Evolutionary conservation across 2,888 invertebrate species (phyloP).

Genomic region (Spilosoma lubricipeda): DNA sequence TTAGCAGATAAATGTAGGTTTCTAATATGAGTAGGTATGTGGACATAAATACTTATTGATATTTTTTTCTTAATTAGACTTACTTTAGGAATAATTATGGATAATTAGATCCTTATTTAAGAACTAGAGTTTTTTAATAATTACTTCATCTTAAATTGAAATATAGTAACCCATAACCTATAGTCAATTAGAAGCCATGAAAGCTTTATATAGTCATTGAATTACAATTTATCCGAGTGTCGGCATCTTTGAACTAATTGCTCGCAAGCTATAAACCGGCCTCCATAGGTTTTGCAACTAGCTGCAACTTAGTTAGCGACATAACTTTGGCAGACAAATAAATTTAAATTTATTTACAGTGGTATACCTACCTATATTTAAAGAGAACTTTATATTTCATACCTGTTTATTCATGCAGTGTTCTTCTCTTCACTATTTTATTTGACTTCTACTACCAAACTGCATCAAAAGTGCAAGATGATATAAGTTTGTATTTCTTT

Average conservation of each 20-base stretch:
- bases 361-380: constrained; percentile 39
- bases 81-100: too few relatives aligned
- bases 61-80: too few relatives aligned
- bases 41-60: background rate
- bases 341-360: constrained; percentile 45
- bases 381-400: constrained; percentile 18
- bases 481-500: too few relatives aligned
- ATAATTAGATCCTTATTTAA: background rate
- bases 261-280: constrained; percentile 66
- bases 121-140: constrained; percentile 6
- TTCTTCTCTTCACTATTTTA: background rate
- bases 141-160: constrained; percentile 20
- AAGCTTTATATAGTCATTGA: constrained; percentile 64
- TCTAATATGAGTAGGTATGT: background rate
- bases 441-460: too few relatives aligned
- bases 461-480: too few relatives aligned
- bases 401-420: constrained; percentile 2
- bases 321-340: constrained; percentile 57
- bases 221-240: constrained; percentile 68
- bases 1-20: background rate
- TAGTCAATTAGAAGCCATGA: constrained; percentile 72
- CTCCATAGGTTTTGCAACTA: constrained; percentile 59
- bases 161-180: constrained; percentile 57
- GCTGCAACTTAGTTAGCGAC: constrained; percentile 71
- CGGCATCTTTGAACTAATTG: constrained; percentile 76